Conservation (phyloP, 2,888 invertebrate genomes). For the Mantis religiosa region DNA sequence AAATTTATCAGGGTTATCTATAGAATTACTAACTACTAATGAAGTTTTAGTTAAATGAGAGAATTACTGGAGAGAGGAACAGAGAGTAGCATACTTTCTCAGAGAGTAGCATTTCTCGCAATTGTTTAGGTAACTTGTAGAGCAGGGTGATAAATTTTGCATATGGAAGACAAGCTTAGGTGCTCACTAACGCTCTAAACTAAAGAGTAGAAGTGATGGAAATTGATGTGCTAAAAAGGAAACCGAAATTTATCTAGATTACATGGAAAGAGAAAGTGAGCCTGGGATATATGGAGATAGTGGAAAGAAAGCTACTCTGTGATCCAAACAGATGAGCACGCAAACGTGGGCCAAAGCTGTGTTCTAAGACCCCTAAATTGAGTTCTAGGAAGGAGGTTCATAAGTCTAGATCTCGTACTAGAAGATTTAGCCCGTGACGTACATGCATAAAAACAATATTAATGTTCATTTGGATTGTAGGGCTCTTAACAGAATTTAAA, state of each 20-base stretch:
- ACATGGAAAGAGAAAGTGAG: neutral
- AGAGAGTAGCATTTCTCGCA: neutral
- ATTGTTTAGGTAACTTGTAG: neutral
- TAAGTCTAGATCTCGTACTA: neutral
- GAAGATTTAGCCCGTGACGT: neutral
- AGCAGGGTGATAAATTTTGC: neutral
- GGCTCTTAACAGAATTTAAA: too few relatives aligned
- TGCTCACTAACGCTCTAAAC: neutral
- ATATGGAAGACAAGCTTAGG: neutral
- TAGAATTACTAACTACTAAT: too few relatives aligned
- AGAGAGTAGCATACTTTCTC: too few relatives aligned
- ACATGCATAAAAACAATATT: neutral
- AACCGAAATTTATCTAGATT: neutral
- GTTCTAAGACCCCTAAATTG: neutral
- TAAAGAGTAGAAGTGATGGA: neutral
- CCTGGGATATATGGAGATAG: neutral
- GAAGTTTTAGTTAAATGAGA: too few relatives aligned
- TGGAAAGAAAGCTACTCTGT: neutral
- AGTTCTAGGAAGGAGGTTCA: neutral
- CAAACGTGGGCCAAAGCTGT: neutral
- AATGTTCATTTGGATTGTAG: too few relatives aligned
- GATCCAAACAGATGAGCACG: neutral
- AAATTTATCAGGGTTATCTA: too few relatives aligned
- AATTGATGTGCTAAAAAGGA: neutral
- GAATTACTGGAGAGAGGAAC: too few relatives aligned